Base-by-base conservation (phyloP, 2,113 vertebrate genomes). In the Lagopus leucura region DNA sequence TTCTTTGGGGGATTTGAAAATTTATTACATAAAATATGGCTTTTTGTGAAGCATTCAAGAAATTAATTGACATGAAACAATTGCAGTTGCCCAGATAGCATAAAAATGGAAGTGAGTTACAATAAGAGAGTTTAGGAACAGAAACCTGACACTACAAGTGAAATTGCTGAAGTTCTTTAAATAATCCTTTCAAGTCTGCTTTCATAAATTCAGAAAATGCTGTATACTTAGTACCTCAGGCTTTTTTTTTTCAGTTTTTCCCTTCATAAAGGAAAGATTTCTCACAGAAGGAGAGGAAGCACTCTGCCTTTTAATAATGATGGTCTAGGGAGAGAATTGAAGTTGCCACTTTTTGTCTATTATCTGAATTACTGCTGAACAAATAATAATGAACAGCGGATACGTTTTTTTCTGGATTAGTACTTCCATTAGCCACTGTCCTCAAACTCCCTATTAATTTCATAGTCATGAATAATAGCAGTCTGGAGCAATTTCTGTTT, bases 401-500 rank as follows among this genome's bases (percentile, higher is more conserved):
- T 45, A 14, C 5, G 2, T 48, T 11, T 43, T 78, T 32, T 69
- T n/a, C 34, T 75, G 32, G 8, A 38, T 71, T 52, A 58, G n/a
- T 83, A 19, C 54, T 88, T 76, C 18, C 18, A 25, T 47, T 70
- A 32, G 25, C 17, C 64, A 66, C 7, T 54, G 7, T 94, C 54
- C 54, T 86, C 50, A 74, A 74, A 25, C 69, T 89, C n/a, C 18
- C 60, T 50, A 6, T 72, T 74, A 58, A 86, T 88, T 88, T 86
- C 8, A 50, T 86, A 47, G 48, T 73, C 21, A 13, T 64, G 16
- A 64, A 64, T 64, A 64, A 28, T 66, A 72, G 19, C 43, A 43
- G 4, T 4, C 73, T 86, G 30, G 60, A 45, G 12, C 0, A 0
- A 20, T 24, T 71, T 81, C 13, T 93, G 1, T n/a, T 88, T 61